phyloP scores from a whole-genome alignment of 1,140 invertebrate genomes.

The Neodiprion virginianus region DNA sequence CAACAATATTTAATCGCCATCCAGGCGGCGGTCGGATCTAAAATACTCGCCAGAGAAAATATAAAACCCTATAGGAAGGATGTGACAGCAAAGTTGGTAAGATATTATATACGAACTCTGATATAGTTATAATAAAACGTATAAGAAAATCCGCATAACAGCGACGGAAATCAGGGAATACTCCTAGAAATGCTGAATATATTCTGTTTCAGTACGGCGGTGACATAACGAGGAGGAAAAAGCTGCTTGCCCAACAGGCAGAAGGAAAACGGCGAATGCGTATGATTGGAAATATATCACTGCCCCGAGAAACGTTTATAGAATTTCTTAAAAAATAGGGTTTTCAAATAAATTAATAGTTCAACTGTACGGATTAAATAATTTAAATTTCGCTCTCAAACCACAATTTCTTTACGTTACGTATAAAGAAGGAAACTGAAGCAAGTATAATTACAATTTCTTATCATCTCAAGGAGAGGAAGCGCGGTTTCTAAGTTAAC shows the following conservation, averaged over 20 bases:
- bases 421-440: too few species aligned
- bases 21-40: slow-evolving; percentile 84
- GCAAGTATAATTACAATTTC: too few species aligned
- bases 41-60: slow-evolving; percentile 86
- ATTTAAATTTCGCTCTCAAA: too few species aligned
- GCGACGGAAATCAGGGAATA: too few species aligned
- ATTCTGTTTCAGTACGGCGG: slow-evolving; percentile 82
- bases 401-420: too few species aligned
- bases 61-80: slow-evolving; percentile 90
- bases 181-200: background rate
- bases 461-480: too few species aligned
- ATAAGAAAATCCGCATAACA: background rate
- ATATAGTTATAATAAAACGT: background rate
- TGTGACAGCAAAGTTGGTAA: slow-evolving; percentile 91
- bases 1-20: slow-evolving; percentile 88
- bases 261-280: slow-evolving; percentile 95
- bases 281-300: slow-evolving; percentile 86
- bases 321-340: slow-evolving; percentile 84
- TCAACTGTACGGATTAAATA: too few species aligned
- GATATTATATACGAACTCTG: slow-evolving; percentile 39
- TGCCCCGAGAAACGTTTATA: slow-evolving; percentile 94
- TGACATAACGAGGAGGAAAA: slow-evolving; percentile 88
- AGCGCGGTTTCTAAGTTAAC: too few species aligned
- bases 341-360: background rate
- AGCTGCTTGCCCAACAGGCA: slow-evolving; percentile 86